A percentile compares a stretch with the other conserved stretches of the same genome.
Evolutionary conservation across 2,113 vertebrate genomes (phyloP).

Genomic region (human (Homo sapiens)): DNA sequence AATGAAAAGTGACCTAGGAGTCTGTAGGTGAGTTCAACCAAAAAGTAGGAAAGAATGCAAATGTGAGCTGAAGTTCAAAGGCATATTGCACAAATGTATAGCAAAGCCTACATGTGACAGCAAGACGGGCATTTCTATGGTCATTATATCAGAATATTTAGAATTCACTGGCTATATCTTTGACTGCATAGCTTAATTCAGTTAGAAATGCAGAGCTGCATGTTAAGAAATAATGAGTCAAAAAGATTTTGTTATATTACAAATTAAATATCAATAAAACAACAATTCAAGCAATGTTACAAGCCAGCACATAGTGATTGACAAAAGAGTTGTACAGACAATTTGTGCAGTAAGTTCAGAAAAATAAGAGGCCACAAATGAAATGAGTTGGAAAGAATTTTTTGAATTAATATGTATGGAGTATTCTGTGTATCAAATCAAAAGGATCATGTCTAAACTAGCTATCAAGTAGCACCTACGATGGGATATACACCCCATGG

Average conservation of each 20-base stretch:
- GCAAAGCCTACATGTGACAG: background rate
- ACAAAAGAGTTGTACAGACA: background rate
- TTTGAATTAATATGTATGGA: slow-evolving; percentile 52
- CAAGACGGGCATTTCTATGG: background rate
- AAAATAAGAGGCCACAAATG: background rate
- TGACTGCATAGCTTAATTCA: background rate
- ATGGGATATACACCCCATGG: background rate
- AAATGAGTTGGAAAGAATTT: slow-evolving; percentile 37
- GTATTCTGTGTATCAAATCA: slow-evolving; percentile 5
- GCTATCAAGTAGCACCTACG: slow-evolving; percentile 40
- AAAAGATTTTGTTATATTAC: background rate
- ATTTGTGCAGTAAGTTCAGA: background rate
- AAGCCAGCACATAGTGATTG: background rate
- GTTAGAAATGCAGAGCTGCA: background rate
- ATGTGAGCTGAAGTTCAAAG: background rate
- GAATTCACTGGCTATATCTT: background rate
- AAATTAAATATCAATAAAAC: slow-evolving; percentile 36
- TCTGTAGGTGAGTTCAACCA: background rate
- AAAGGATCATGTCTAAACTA: slow-evolving; percentile 44
- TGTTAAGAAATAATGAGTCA: slow-evolving; percentile 9
- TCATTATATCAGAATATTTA: background rate
- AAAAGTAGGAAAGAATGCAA: background rate
- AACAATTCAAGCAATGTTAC: background rate
- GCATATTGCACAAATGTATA: background rate
- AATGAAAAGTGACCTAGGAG: background rate